These are phyloP conservation scores for Podarcis raffonei DNA, from an alignment of 2,113 vertebrate genomes.

Conservation along the genomic window DNA sequence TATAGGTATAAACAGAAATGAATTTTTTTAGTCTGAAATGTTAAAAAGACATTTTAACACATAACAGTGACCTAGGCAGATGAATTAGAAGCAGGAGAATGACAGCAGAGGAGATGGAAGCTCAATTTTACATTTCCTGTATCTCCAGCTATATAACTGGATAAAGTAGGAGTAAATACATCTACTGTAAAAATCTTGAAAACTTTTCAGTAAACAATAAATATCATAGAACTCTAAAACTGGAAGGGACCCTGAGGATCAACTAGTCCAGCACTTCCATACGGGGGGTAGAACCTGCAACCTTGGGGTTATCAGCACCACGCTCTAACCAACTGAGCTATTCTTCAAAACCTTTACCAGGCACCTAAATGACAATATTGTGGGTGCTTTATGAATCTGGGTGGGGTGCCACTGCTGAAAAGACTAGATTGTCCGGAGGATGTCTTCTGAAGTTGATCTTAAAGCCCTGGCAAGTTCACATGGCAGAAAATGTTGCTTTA, in stretches of 20 bases:
- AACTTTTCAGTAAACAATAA: background rate
- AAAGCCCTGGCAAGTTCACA: background rate
- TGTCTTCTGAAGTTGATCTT: background rate
- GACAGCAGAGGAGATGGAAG: background rate
- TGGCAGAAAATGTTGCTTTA: background rate
- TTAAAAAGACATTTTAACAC: background rate
- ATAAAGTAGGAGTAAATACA: background rate
- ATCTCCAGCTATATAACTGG: background rate
- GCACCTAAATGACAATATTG: background rate
- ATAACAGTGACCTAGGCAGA: background rate
- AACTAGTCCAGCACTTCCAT: too few relatives aligned
- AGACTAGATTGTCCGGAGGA: background rate
- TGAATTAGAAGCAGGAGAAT: background rate
- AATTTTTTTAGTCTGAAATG: background rate
- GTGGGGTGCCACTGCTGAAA: too few relatives aligned
- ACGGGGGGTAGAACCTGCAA: too few relatives aligned
- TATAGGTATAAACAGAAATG: background rate
- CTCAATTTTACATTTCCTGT: background rate
- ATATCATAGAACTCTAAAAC: background rate
- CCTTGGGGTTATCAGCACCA: too few relatives aligned
- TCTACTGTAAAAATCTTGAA: background rate
- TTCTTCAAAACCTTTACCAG: background rate
- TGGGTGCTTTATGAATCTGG: background rate
- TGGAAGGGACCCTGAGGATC: too few relatives aligned
- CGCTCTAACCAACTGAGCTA: too few relatives aligned